Evolutionary conservation across 1,140 invertebrate genomes (phyloP), one percentile per base, ranked within the genome.

Genomic region (Paraescarpia echinospica): DNA sequence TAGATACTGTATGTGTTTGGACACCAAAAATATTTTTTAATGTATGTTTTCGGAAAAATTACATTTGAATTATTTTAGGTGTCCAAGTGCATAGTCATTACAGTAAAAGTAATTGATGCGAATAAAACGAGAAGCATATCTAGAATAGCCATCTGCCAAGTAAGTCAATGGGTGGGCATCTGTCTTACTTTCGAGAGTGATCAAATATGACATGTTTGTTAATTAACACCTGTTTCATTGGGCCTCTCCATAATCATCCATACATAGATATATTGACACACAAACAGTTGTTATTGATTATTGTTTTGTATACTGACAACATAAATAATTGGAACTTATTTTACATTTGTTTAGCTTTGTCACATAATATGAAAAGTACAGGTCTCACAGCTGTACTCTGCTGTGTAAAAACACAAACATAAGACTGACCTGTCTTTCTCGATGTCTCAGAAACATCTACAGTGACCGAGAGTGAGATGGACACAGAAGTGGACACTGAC

Each of bases 401-500:
- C 18, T 31, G 27, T 77, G 27, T 18, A 89, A n/a, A 34, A 0
- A n/a, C 33, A 31, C 9, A 92, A 51, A 33, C 33, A 34, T 51
- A 35, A 9, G 33, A 6, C 34, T 89, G 31, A 88, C 34, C 22
- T 14, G 51, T 33, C 59, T 9, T 90, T 41, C 35, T 88, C 14
- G 1, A 31, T 90, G 89, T 92, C 92, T 33, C 92, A 92, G 33
- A 90, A 14, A 59, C 91, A 33, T 77, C 59, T 2, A 77, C 59
- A 1, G 59, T 77, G 22, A 92, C 92, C 35, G 92, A 92, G 31
- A 92, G 92, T 92, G 92, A 92, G 90, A 33, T 92, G 34, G 92
- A 92, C 4, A 92, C 92, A 35, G 92, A 92, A 34, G 90, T 89
- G 33, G 92, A 92, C 33, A 92, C 92, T 90, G 92, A 92, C 31